Evolutionary conservation across 2,797 vertebrate genomes (phyloP), one percentile per base, ranked within the genome.

Genomic region (Erethizon dorsatum): DNA sequence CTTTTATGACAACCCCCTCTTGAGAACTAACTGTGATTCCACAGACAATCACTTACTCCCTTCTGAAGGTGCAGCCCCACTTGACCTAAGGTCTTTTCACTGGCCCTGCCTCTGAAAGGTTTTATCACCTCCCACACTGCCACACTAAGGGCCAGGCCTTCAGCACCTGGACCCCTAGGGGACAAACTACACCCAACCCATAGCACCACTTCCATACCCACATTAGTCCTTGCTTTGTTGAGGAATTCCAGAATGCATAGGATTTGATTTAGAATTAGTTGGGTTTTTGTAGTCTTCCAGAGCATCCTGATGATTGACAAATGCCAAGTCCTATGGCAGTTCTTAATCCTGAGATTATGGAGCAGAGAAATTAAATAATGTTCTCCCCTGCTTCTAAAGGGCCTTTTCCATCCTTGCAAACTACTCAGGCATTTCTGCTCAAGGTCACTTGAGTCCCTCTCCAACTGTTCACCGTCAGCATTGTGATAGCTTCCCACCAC

Each of bases 171-270:
- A 33, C 8, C 37, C 61, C 18, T 5, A 26, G 61, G 61, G 13
- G 26, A 14, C 33, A 69, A 80, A 26, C n/a, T 24, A 82, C 88
- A 45, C 4, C 37, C 50, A 54, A 24, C 17, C 6, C 37, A 45
- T 1, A 24, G 26, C 5, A 67, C 41, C 22, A 7, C 61, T 2
- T 10, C 15, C 31, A 2, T 1, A 26, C 20, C 15, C 0, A 10
- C 7, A 1, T 6, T 11, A 4, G 20, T 52, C 5, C 13, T 17
- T 10, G 18, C 59, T 65, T 7, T 17, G 26, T n/a, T 6, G 56
- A 79, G 61, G 45, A 56, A 22, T 77, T 54, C 78, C 52, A 5
- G 28, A 52, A 33, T 78, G 78, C 65, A 54, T 77, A 9, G 69
- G 20, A 12, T 71, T 63, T 3, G 31, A 65, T 69, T 8, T 26